These are phyloP conservation scores for Cybosia mesomella DNA, from an alignment of 2,888 invertebrate genomes.

Conservation along the genomic window DNA sequence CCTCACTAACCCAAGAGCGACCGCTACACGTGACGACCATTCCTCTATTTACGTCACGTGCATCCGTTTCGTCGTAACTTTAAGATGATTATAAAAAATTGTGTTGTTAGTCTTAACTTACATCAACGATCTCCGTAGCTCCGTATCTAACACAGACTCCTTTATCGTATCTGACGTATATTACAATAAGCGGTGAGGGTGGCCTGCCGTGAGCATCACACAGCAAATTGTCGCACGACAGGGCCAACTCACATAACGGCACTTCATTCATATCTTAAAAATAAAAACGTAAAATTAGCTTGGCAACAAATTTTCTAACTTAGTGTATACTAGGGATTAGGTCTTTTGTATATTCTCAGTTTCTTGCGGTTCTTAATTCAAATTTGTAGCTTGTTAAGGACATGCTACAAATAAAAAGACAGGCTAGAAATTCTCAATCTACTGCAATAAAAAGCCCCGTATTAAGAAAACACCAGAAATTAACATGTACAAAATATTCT, in stretches of 20 bases:
- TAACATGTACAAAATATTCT: not conserved
- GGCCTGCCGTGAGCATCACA: constrained; percentile 95
- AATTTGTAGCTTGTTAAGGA: not conserved
- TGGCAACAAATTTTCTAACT: too few relatives aligned
- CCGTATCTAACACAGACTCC: constrained; percentile 94
- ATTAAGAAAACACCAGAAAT: not conserved
- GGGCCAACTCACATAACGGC: constrained; percentile 94
- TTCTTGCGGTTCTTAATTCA: too few relatives aligned
- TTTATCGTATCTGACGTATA: constrained; percentile 89
- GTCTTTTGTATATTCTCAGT: too few relatives aligned
- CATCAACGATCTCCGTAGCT: constrained; percentile 95
- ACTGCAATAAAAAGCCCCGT: not conserved
- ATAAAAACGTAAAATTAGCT: not conserved
- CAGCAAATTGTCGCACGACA: constrained; percentile 96
- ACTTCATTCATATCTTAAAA: constrained; percentile 92
- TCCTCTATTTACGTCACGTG: not conserved
- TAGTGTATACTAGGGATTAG: too few relatives aligned
- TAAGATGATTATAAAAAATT: not conserved
- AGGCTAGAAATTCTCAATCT: not conserved
- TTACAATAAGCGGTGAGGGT: constrained; percentile 94
- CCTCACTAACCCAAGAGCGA: not conserved
- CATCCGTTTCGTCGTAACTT: not conserved
- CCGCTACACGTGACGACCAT: not conserved
- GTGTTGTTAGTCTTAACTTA: constrained; percentile 58
- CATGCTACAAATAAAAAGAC: not conserved